A percentile compares a stretch with the other conserved stretches of the same genome.
Evolutionary conservation across 2,888 invertebrate genomes (phyloP).

Genomic region (Masnerella sp.): DNA sequence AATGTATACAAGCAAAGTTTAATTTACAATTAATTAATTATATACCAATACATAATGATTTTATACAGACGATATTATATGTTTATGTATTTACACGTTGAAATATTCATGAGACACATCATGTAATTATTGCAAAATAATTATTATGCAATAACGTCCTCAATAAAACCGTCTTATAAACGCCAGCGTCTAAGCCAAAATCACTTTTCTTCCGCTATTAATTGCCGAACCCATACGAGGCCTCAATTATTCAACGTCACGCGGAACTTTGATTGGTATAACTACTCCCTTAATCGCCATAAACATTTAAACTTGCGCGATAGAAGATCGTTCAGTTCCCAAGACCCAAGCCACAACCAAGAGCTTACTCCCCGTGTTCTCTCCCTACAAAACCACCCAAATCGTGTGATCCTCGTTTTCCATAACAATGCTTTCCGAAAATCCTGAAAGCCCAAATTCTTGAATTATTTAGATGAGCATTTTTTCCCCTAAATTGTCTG

Average conservation of each 20-base stretch:
- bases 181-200: slow-evolving; percentile 7
- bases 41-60: too few relatives aligned
- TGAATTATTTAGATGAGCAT: too few relatives aligned
- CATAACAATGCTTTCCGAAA: too few relatives aligned
- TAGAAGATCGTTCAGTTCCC: slow-evolving; percentile 5
- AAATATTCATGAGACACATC: too few relatives aligned
- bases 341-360: not conserved
- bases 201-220: slow-evolving; percentile 30
- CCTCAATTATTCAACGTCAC: slow-evolving; percentile 36
- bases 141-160: too few relatives aligned
- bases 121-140: too few relatives aligned
- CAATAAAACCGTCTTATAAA: not conserved
- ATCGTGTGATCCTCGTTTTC: not conserved
- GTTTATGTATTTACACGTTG: too few relatives aligned
- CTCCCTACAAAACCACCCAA: not conserved
- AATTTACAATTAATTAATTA: too few relatives aligned
- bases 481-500: not conserved
- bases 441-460: too few relatives aligned
- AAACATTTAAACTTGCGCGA: slow-evolving; percentile 38
- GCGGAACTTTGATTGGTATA: slow-evolving; percentile 38
- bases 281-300: slow-evolving; percentile 36
- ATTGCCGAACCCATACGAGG: slow-evolving; percentile 20
- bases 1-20: too few relatives aligned
- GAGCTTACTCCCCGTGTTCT: slow-evolving; percentile 2
- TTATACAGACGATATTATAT: too few relatives aligned